Evolutionary conservation across 2,113 vertebrate species (phyloP).

Genomic region (Sterrhoptilus dennistouni): DNA sequence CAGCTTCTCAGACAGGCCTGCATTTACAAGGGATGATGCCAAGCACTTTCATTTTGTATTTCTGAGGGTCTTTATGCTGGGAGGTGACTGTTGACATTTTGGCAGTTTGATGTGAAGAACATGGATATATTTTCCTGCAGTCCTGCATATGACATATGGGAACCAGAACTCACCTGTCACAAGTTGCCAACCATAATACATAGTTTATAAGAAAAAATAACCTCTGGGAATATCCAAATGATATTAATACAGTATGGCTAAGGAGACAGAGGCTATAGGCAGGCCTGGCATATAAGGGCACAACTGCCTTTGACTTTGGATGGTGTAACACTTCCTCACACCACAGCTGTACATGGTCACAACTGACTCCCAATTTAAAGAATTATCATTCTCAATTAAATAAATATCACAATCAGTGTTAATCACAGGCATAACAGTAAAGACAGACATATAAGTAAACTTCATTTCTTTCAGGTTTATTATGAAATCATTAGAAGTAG

Average conservation of each 20-base stretch:
- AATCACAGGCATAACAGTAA: background rate
- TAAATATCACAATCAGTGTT: background rate
- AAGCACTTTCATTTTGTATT: background rate
- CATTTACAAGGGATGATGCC: slow-evolving; percentile 19
- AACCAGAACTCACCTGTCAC: slow-evolving; percentile 36
- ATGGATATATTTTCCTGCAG: background rate
- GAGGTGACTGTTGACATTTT: slow-evolving; percentile 30
- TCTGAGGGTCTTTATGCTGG: background rate
- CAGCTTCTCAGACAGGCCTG: background rate
- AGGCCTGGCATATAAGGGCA: background rate
- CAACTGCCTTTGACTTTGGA: background rate
- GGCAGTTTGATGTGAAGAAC: slow-evolving; percentile 22
- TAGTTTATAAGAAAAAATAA: background rate
- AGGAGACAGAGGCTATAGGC: background rate
- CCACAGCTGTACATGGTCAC: background rate
- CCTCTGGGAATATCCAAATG: slow-evolving; percentile 37
- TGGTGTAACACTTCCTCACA: background rate
- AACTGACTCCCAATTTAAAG: background rate
- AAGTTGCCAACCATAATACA: background rate
- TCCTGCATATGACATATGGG: background rate
- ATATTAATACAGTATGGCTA: slow-evolving; percentile 35
- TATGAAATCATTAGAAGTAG: background rate
- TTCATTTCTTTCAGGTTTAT: background rate
- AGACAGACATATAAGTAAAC: background rate
- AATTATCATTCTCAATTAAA: background rate